Evolutionary conservation across 2,888 invertebrate genomes (phyloP).

Genomic region (Tetranychus truncatus): DNA sequence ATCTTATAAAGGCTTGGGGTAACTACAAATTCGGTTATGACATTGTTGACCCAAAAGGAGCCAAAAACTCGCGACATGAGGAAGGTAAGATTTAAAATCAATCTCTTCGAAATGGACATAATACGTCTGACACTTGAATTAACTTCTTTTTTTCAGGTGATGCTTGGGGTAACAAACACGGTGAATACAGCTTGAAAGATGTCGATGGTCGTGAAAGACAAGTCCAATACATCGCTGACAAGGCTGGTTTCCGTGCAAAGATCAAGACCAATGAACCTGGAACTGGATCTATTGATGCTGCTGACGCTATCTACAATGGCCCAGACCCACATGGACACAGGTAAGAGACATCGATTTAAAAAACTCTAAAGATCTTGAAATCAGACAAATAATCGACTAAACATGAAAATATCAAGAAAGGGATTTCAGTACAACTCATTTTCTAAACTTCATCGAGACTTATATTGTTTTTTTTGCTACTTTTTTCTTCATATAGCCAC

Average conservation of each 20-base stretch:
- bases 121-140: constrained; percentile 12
- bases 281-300: constrained; percentile 23
- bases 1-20: constrained; percentile 19
- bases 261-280: constrained; percentile 25
- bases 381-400: too few species aligned
- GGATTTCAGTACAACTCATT: too few species aligned
- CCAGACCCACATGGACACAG: constrained; percentile 16
- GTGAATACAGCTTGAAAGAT: constrained; percentile 25
- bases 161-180: constrained; percentile 24
- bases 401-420: too few species aligned
- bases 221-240: constrained; percentile 25
- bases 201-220: constrained; percentile 24
- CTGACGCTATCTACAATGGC: constrained; percentile 20
- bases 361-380: too few species aligned
- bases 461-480: not conserved
- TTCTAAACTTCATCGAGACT: too few species aligned
- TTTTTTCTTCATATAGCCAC: not conserved
- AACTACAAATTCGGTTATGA: constrained; percentile 26
- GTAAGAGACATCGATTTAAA: not conserved
- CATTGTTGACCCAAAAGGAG: constrained; percentile 21
- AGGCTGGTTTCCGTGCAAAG: constrained; percentile 23
- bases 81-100: not conserved
- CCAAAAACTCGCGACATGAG: constrained; percentile 22
- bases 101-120: not conserved
- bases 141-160: constrained; percentile 19